Base-by-base conservation (phyloP, 2,888 invertebrate genomes). In the Biston betularia region DNA sequence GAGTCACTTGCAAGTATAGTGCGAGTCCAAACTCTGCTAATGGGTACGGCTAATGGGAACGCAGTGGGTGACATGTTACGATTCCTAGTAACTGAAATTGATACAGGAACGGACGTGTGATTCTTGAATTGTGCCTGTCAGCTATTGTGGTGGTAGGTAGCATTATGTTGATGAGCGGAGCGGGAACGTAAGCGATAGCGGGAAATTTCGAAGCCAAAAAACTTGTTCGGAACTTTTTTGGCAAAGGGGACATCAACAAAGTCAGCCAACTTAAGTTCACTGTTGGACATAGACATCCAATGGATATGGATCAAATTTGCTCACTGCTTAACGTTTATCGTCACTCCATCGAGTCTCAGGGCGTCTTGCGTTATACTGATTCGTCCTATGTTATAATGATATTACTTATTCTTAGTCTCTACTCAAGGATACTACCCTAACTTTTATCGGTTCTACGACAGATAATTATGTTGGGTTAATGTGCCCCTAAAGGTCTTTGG, bases 91-190 rank as follows among this genome's bases (percentile, higher is more conserved):
- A 46, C 15, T 71, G 71, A 73, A 75, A 75, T 71, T 73, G 73
- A 75, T 71, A 72, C 59, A 54, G 52, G 50, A 33, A 58, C 46
- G 53, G 50, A 59, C 63, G 59, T 68, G 68, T 58, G 68, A 61
- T 65, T 78, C 72, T 81, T 62, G 79, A 77, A 76, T 70, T 72
- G 69, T 56, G 57, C 71, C 75, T 70, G 79, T 81, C 81, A 81
- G 81, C 80, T 73, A 59, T 74, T 58, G 69, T 33, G 49, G 12
- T 35, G 14, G 34, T n/a, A 24, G 55, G 38, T 12, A 14, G 61
- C 15, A 4, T 38, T 24, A 35, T 11, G 7, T 63, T 70, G 60
- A 65, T 12, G 54, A 71, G 77, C 75, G 66, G 68, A 75, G 74
- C 75, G 79, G 60, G 1, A 65, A 68, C 72, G 73, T 24, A 48